These are phyloP conservation scores for Delia radicum DNA, from an alignment of 1,140 invertebrate species.

Conservation along the genomic window DNA sequence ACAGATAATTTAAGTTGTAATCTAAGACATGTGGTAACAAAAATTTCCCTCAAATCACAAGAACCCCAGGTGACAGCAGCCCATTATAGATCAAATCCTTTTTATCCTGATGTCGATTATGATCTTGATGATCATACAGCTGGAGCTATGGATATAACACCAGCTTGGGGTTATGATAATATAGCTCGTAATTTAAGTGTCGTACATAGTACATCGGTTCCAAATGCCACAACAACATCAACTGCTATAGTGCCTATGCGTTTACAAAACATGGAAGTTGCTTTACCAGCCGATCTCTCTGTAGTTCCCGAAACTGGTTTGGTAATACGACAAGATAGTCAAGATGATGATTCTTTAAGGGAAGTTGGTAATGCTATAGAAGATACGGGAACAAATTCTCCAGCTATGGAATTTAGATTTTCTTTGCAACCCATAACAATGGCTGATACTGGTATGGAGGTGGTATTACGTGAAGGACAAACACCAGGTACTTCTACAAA, in stretches of 20 bases:
- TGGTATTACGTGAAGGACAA: constrained; percentile 39
- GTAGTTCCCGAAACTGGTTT: constrained; percentile 50
- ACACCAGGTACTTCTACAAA: background rate
- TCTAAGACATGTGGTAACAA: constrained; percentile 70
- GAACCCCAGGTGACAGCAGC: constrained; percentile 61
- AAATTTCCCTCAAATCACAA: constrained; percentile 63
- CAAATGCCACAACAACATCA: constrained; percentile 31
- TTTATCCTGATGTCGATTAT: constrained; percentile 63
- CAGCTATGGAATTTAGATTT: constrained; percentile 23
- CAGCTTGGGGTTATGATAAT: background rate
- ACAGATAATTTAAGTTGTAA: constrained; percentile 78
- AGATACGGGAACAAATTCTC: background rate
- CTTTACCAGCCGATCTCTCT: constrained; percentile 52
- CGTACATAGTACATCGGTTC: constrained; percentile 19
- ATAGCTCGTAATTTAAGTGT: constrained; percentile 40
- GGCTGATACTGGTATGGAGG: constrained; percentile 52
- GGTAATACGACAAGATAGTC: constrained; percentile 45
- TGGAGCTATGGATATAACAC: constrained; percentile 40
- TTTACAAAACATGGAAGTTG: constrained; percentile 52
- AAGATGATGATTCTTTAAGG: constrained; percentile 40
- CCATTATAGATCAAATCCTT: constrained; percentile 51
- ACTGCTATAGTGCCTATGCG: constrained; percentile 38
- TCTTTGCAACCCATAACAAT: constrained; percentile 24
- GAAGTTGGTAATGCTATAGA: constrained; percentile 36
- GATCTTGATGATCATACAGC: constrained; percentile 56